Evolutionary conservation across 2,797 vertebrate genomes (phyloP).

Genomic region (Trematomus bernacchii): DNA sequence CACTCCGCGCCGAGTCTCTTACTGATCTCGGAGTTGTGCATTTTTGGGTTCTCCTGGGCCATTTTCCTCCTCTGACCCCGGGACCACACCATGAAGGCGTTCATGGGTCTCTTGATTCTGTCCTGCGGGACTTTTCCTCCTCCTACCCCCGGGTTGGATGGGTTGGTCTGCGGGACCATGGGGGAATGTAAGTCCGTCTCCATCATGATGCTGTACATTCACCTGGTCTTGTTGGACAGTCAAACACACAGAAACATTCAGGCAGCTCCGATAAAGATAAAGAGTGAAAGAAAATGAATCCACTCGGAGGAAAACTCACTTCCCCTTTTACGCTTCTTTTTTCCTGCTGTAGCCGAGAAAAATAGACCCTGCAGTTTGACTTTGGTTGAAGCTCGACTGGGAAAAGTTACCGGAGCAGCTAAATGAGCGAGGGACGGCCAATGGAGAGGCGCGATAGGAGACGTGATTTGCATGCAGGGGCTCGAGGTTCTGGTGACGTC

Average conservation of each 20-base stretch:
- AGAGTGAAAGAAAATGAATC: constrained; percentile 37
- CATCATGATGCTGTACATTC: constrained; percentile 99
- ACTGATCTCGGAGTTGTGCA: constrained; percentile 94
- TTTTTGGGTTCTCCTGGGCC: constrained; percentile 93
- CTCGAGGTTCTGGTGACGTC: constrained; percentile 88
- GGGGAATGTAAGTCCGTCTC: constrained; percentile 97
- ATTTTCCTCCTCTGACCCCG: constrained; percentile 90
- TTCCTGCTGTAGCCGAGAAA: constrained; percentile 36
- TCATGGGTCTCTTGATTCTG: constrained; percentile 96
- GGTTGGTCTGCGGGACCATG: constrained; percentile 89
- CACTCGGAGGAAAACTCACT: constrained; percentile 51
- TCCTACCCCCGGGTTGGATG: constrained; percentile 90
- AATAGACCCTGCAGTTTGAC: constrained; percentile 35
- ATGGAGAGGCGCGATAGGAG: constrained; percentile 85
- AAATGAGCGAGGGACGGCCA: constrained; percentile 91
- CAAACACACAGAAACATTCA: constrained; percentile 73
- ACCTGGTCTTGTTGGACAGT: constrained; percentile 79
- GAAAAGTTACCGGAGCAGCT: constrained; percentile 83
- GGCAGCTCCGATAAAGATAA: constrained; percentile 44
- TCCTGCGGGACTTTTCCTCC: constrained; percentile 90
- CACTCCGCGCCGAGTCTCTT: constrained; percentile 91
- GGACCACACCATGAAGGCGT: constrained; percentile 99
- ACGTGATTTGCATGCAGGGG: constrained; percentile 90
- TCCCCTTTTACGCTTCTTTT: constrained; percentile 7
- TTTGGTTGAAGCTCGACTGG: constrained; percentile 57